Conservation (phyloP, 2,797 vertebrate species). For the Apogon hyalosoma region DNA sequence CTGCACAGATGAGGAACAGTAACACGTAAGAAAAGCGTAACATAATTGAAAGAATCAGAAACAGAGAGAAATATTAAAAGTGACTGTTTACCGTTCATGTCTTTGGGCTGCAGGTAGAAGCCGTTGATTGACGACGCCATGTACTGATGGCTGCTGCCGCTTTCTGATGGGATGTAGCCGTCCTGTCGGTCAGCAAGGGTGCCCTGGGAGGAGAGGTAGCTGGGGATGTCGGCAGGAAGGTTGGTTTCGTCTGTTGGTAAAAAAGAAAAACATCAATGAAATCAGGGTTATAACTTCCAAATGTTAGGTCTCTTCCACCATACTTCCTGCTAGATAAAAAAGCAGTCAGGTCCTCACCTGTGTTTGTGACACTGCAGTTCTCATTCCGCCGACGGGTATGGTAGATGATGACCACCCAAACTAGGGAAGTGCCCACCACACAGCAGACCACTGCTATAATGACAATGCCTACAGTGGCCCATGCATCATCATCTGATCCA, state of each 20-base stretch:
- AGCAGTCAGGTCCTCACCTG: slow-evolving; percentile 82
- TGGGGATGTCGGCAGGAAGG: slow-evolving; percentile 95
- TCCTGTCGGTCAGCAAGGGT: slow-evolving; percentile 95
- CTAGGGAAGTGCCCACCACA: slow-evolving; percentile 96
- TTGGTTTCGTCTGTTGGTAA: slow-evolving; percentile 92
- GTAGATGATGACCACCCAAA: slow-evolving; percentile 99
- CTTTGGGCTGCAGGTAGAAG: slow-evolving; percentile 91
- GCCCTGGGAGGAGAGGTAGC: slow-evolving; percentile 96
- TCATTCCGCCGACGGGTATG: slow-evolving; percentile 94
- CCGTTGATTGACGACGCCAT: slow-evolving; percentile 87
- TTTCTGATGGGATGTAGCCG: slow-evolving; percentile 92
- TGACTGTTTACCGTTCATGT: slow-evolving; percentile 85
- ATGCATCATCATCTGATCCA: slow-evolving; percentile 88
- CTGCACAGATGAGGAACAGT: slow-evolving; percentile 62
- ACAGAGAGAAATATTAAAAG: neutral
- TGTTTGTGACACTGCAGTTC: slow-evolving; percentile 97
- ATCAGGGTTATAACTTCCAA: neutral
- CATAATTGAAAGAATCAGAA: neutral
- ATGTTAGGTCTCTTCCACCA: neutral
- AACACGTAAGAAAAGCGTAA: neutral
- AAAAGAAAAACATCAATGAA: neutral
- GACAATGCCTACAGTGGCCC: slow-evolving; percentile 96
- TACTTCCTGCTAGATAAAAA: neutral
- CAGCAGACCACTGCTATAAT: slow-evolving; percentile 99
- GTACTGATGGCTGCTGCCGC: slow-evolving; percentile 93